Evolutionary conservation across 2,888 invertebrate species (phyloP), one percentile per base, ranked within the genome.

Genomic region (Dasysyrphus albostriatus): DNA sequence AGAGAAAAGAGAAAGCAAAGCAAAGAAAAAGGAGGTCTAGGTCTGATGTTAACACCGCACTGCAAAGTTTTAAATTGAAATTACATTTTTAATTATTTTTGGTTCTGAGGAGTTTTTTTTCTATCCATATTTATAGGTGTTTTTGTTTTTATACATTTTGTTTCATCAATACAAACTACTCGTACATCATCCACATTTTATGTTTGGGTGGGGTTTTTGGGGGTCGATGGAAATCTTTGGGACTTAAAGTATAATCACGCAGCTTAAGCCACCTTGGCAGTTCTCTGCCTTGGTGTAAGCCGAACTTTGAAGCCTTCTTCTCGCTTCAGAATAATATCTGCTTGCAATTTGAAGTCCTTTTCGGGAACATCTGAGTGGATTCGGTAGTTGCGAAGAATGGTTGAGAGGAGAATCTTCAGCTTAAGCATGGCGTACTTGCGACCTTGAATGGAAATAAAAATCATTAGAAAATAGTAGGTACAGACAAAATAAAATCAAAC

Each of bases 361-460:
- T 96, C 95, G 76, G 94, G 94, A 29, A 95, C 92, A 90, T 95
- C 95, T 6, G 96, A 96, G 81, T 94, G 91, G n/a, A 96, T 94
- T 81, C 94, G 94, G 94, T 95, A 96, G 91, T 95, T 95, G 89
- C 96, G 94, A 89, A 96, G 91, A 89, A 96, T 95, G 78, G 96
- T 96, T 7, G 96, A 96, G 24, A 96, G 93, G 83, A 96, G 94
- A 83, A 96, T 95, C 93, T 96, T 96, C 90, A 96, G 93, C 91
- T 96, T 96, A 89, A 96, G 93, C 95, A 96, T 96, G 49, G 96
- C 96, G 91, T 96, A 96, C 92, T 96, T 96, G 87, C 96, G 95
- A 92, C 95, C 96, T 96, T 92, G 89, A 49, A 49, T 19, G 7
- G 7, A 49, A 67, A 5, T 4, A 65, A 34, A 0, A 59, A 39